Base-by-base conservation (phyloP, 2,888 invertebrate species). In the Phaedon cochleariae region DNA sequence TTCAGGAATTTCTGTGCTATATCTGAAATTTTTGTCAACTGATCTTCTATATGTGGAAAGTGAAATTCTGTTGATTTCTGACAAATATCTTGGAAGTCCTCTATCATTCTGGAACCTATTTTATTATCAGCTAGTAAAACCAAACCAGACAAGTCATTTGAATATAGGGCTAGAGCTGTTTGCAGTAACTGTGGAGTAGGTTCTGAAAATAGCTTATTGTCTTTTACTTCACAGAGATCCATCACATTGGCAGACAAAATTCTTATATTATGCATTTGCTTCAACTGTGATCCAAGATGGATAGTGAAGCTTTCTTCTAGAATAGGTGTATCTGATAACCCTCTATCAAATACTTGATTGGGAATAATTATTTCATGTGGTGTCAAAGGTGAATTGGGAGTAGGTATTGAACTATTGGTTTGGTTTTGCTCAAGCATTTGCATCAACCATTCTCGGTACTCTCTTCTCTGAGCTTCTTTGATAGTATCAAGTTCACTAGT, bases 231-330 rank as follows among this genome's bases (percentile, higher is more conserved):
- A 77, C 94, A 93, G 72, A 97, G 87, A 79, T 96, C 94, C 75
- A 94, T 88, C 12, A 93, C 89, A 84, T 95, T 91, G 18, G 93
- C 92, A 64, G 95, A 93, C 29, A 97, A 86, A 68, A 99, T 91
- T 60, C 98, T 88, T 68, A 98, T 92, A 83, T 99, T 99, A 84
- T 99, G 98, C 88, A 97, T 98, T 80, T 98, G 97, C 83, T 99
- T 99, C 82, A 98, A 88, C 85, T 99, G 99, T 3, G 97, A 96
- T 55, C 98, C 98, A 70, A 98, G 87, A 85, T 98, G 97, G 79
- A 98, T 97, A 18, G 98, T 98, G 83, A 98, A 98, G 84, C 96
- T 97, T 85, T 98, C 98, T 84, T 97, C 97, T 77, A 95, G 73
- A 61, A 80, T 76, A 48, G 80, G 80, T 48, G 54, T 66, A 73